phyloP scores from a whole-genome alignment of 2,113 vertebrate genomes.

The Solea solea region DNA sequence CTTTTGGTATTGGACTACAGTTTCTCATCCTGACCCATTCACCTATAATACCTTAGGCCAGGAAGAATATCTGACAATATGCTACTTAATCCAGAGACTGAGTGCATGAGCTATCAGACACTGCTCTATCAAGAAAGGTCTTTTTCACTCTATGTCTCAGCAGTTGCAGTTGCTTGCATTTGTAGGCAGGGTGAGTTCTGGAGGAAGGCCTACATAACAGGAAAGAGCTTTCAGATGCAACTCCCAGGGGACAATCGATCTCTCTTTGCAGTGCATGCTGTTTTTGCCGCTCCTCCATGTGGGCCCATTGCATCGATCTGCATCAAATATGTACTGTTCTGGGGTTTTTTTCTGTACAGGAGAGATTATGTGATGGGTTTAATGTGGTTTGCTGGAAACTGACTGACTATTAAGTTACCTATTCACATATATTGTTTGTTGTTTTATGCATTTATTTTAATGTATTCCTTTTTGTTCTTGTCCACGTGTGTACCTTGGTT shows the following conservation, averaged over 20 bases:
- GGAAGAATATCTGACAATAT: conserved; percentile 51
- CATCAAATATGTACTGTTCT: conserved; percentile 11
- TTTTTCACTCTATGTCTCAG: conserved; percentile 40
- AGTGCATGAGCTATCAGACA: conserved; percentile 58
- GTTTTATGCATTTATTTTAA: neutral
- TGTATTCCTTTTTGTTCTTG: neutral
- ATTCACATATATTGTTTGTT: neutral
- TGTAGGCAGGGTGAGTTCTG: conserved; percentile 54
- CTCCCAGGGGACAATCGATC: conserved; percentile 66
- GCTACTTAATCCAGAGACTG: conserved; percentile 64
- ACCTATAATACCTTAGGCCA: conserved; percentile 35
- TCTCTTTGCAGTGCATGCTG: conserved; percentile 48
- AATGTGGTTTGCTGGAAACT: conserved; percentile 25
- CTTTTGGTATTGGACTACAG: no score
- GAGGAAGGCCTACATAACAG: conserved; percentile 57
- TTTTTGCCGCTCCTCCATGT: conserved; percentile 51
- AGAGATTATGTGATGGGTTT: conserved; percentile 9
- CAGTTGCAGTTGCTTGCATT: conserved; percentile 58
- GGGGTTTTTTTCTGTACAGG: neutral
- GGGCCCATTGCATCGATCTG: conserved; percentile 58
- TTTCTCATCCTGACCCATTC: conserved; percentile 22
- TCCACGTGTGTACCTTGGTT: neutral
- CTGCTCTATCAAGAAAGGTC: conserved; percentile 45
- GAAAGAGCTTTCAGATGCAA: conserved; percentile 63
- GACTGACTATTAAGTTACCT: conserved; percentile 26